Percentiles rank a stretch among this genome's conserved stretches.
Conservation (phyloP, 2,113 vertebrate species). For the Zosterops hypoxanthus region DNA sequence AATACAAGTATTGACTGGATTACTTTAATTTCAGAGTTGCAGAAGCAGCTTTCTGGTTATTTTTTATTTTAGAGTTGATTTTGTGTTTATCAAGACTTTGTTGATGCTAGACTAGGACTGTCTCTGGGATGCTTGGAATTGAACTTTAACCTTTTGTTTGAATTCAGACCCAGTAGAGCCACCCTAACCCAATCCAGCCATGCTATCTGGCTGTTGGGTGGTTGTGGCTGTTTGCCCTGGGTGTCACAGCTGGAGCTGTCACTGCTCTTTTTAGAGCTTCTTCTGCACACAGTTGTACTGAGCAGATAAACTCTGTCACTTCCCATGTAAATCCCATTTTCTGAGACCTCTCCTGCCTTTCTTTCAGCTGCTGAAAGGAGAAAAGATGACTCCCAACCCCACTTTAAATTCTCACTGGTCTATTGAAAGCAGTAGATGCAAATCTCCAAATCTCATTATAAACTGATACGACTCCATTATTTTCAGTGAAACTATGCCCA, state of each 20-base stretch:
- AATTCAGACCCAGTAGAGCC: background rate
- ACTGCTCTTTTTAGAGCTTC: background rate
- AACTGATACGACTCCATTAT: background rate
- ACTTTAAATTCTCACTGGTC: background rate
- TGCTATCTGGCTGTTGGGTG: background rate
- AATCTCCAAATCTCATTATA: background rate
- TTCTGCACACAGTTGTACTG: accelerated
- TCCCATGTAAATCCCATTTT: background rate
- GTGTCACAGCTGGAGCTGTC: background rate
- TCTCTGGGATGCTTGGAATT: background rate
- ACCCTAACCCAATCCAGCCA: background rate
- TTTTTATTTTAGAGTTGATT: background rate
- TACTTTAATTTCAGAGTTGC: background rate
- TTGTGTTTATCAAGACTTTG: background rate
- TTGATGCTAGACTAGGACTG: background rate
- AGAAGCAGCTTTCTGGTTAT: background rate
- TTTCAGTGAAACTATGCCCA: background rate
- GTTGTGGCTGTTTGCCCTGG: accelerated
- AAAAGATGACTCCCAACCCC: accelerated
- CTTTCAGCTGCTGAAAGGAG: background rate
- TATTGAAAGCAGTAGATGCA: background rate
- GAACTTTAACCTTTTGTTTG: background rate
- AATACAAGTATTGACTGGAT: background rate
- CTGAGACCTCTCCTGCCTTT: background rate
- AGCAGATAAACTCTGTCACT: background rate